Conservation (phyloP, 2,888 invertebrate species). For the Apoda limacodes region DNA sequence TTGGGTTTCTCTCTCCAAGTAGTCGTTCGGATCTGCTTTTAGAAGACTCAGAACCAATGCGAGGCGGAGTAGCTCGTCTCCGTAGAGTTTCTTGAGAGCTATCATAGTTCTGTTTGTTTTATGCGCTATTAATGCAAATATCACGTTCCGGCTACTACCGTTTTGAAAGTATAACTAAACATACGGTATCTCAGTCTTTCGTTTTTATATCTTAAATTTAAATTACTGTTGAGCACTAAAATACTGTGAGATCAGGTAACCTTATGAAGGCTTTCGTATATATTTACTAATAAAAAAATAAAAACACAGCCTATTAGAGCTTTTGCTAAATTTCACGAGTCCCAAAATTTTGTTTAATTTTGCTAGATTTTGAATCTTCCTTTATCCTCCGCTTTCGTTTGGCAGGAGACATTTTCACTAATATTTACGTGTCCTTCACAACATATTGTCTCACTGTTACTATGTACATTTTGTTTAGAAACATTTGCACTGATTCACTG, state of each 20-base stretch:
- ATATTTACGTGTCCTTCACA: slow-evolving; percentile 35
- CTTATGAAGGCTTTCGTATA: slow-evolving; percentile 9
- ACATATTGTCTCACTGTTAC: slow-evolving; percentile 19
- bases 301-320: slow-evolving; percentile 7
- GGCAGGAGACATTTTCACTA: slow-evolving; percentile 51
- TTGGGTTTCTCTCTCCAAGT: slow-evolving; percentile 69
- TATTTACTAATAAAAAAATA: slow-evolving; percentile 15
- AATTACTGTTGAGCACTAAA: slow-evolving; percentile 43
- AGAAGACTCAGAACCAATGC: slow-evolving; percentile 85
- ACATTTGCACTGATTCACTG: slow-evolving; percentile 40
- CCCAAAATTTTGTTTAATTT: slow-evolving; percentile 24
- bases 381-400: slow-evolving; percentile 51
- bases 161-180: slow-evolving; percentile 12
- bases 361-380: slow-evolving; percentile 25
- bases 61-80: slow-evolving; percentile 84
- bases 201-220: slow-evolving; percentile 22
- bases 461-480: slow-evolving; percentile 25
- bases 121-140: neutral
- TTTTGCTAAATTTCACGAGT: slow-evolving; percentile 22
- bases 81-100: slow-evolving; percentile 84
- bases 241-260: slow-evolving; percentile 47
- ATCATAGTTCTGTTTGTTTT: slow-evolving; percentile 66
- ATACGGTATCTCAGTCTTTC: slow-evolving; percentile 25
- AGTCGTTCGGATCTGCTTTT: slow-evolving; percentile 79
- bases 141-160: slow-evolving; percentile 3